Conservation (phyloP, 2,797 vertebrate genomes). For the Sebastes kiyomatsui region DNA sequence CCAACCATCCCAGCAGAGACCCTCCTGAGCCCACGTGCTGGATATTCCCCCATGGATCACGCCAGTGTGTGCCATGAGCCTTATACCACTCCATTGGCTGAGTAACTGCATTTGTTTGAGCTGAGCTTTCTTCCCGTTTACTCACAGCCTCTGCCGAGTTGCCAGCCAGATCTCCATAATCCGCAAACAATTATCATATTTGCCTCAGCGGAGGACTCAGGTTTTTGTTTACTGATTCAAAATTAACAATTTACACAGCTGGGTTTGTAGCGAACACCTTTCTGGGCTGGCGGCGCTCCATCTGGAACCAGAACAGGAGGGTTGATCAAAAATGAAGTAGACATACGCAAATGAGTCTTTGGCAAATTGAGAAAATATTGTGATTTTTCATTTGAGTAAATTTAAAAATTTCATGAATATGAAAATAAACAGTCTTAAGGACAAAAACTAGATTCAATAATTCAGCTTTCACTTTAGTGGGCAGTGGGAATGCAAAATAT, state of each 20-base stretch:
- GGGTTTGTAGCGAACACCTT: slow-evolving; percentile 76
- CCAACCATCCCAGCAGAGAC: slow-evolving; percentile 44
- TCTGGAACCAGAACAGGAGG: slow-evolving; percentile 48
- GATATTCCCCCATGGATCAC: slow-evolving; percentile 54
- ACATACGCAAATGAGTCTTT: slow-evolving; percentile 17
- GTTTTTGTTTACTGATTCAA: slow-evolving; percentile 80
- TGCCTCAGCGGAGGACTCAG: slow-evolving; percentile 76
- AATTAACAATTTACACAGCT: slow-evolving; percentile 84
- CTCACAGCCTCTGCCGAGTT: slow-evolving; percentile 78
- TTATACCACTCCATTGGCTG: slow-evolving; percentile 56
- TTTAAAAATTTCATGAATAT: not conserved
- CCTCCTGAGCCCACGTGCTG: slow-evolving; percentile 46
- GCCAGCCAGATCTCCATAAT: slow-evolving; percentile 81
- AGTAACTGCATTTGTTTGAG: slow-evolving; percentile 79
- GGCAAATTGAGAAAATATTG: slow-evolving; percentile 35
- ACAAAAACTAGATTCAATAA: not conserved
- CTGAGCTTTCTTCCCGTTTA: slow-evolving; percentile 78
- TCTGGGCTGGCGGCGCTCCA: slow-evolving; percentile 62
- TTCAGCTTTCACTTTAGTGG: not conserved
- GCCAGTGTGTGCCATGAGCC: slow-evolving; percentile 38
- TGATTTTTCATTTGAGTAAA: slow-evolving; percentile 7
- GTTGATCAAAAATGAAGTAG: slow-evolving; percentile 24
- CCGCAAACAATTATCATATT: slow-evolving; percentile 85
- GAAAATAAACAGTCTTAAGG: not conserved
- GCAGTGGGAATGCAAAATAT: not conserved